Percentiles rank a stretch among this genome's conserved stretches.
phyloP scores from a whole-genome alignment of 2,888 invertebrate genomes.

The Hypsopygia costalis region DNA sequence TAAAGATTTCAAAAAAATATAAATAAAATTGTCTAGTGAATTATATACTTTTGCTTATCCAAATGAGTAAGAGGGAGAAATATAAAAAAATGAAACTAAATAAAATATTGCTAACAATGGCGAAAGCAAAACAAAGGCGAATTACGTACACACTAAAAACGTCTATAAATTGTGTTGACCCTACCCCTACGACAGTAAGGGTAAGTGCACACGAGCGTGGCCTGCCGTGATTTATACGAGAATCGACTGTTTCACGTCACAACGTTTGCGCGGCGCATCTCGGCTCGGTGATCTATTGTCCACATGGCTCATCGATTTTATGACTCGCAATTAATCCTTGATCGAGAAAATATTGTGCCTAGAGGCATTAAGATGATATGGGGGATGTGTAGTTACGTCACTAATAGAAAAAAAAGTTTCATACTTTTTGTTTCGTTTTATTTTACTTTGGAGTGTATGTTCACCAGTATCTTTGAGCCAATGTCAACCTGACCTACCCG shows the following conservation, averaged over 20 bases:
- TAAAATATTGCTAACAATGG: too few relatives aligned
- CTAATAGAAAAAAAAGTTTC: background rate
- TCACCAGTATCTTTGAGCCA: too few relatives aligned
- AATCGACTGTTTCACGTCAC: slow-evolving; percentile 49
- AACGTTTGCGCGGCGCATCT: slow-evolving; percentile 46
- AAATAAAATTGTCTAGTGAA: too few relatives aligned
- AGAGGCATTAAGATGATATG: slow-evolving; percentile 31
- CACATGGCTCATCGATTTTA: slow-evolving; percentile 60
- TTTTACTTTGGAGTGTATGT: too few relatives aligned
- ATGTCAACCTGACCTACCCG: too few relatives aligned
- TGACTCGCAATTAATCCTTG: slow-evolving; percentile 60
- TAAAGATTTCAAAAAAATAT: too few relatives aligned
- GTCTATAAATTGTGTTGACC: slow-evolving; percentile 3
- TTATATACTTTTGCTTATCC: too few relatives aligned
- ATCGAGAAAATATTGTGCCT: slow-evolving; percentile 54
- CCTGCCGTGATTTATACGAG: slow-evolving; percentile 56
- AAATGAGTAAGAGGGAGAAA: too few relatives aligned
- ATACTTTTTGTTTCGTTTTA: too few relatives aligned
- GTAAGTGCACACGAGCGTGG: slow-evolving; percentile 55
- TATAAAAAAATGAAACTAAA: slow-evolving; percentile 8
- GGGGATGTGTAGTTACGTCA: slow-evolving; percentile 6
- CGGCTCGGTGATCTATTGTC: slow-evolving; percentile 46
- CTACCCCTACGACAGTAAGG: slow-evolving; percentile 32
- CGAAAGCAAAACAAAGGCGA: too few relatives aligned
- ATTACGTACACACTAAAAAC: background rate